Evolutionary conservation across 2,888 invertebrate species (phyloP), one percentile per base, ranked within the genome.

Genomic region (Perizoma affinitatum): DNA sequence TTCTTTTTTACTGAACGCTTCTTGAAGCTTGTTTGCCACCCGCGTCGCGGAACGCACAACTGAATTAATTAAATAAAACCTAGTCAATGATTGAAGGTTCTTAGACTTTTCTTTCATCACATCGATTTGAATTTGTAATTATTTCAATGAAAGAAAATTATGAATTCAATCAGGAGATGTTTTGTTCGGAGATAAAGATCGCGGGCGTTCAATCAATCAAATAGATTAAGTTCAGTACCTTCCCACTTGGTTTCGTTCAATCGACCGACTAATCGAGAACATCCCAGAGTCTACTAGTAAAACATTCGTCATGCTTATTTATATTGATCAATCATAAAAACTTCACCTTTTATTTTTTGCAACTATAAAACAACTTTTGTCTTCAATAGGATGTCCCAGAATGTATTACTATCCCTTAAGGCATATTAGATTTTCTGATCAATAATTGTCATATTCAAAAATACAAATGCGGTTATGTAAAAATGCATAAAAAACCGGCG

Each of bases 141-240:
- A 69, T 69, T 61, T 64, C 62, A 77, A 73, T 77, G 71, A 73
- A 79, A 79, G 77, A 74, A 73, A 76, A 79, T 80, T 78, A 80
- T 72, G 72, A 76, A 79, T 80, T 78, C 74, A 79, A 80, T 78
- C 76, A 73, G 68, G 70, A 75, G 74, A 69, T 79, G 76, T 80
- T 81, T 79, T 79, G 80, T 82, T 73, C 73, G 59, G 64, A 78
- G 80, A 82, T 84, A 82, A 75, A 70, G 74, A 82, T 84, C 82
- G 65, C 63, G 67, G 68, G 63, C 69, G 68, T 68, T 78, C 78
- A 75, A 84, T 84, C 82, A 82, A 84, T 84, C 83, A 83, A 78
- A 65, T 67, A 71, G 73, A 71, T 70, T 75, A 22, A 69, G 66
- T 66, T 67, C 69, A 53, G 65, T 61, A 58, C 61, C 68, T 69